These are phyloP conservation scores for Ptiloglossa arizonensis DNA, from an alignment of 1,140 invertebrate species.

Conservation along the genomic window DNA sequence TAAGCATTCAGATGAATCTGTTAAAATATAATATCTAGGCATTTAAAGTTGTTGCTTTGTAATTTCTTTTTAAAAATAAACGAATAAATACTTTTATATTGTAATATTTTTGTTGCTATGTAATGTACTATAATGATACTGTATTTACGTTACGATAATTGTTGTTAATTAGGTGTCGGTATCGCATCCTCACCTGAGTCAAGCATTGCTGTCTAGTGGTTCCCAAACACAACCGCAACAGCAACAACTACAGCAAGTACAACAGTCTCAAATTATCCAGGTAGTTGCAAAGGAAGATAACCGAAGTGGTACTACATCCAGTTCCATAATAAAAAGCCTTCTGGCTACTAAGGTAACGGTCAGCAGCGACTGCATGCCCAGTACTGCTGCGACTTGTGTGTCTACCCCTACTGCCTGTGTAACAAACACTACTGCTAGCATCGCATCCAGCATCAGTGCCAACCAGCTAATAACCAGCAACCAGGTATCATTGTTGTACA, in stretches of 20 bases:
- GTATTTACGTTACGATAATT: not conserved
- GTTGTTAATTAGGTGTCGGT: conserved; percentile 81
- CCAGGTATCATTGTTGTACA: conserved; percentile 79
- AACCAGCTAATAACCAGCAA: conserved; percentile 82
- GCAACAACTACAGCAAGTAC: conserved; percentile 56
- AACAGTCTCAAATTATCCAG: conserved; percentile 71
- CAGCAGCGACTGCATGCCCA: conserved; percentile 84
- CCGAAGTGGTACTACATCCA: conserved; percentile 77
- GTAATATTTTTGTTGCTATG: not conserved
- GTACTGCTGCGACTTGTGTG: conserved; percentile 80
- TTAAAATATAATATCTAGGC: not conserved
- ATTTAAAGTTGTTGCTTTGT: not conserved
- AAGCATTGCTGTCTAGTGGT: conserved; percentile 83
- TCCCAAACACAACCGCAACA: conserved; percentile 72
- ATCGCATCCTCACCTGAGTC: conserved; percentile 85
- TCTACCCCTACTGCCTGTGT: conserved; percentile 80
- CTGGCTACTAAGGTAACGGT: conserved; percentile 91
- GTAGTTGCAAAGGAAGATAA: conserved; percentile 78
- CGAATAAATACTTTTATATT: conserved; percentile 14
- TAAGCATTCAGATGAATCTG: not conserved
- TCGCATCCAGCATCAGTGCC: conserved; percentile 82
- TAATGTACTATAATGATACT: conserved; percentile 10
- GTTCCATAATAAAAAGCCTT: conserved; percentile 92
- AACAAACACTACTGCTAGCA: conserved; percentile 82
- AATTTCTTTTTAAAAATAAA: not conserved